phyloP scores from a whole-genome alignment of 2,797 vertebrate species.

The Sternotherus odoratus region DNA sequence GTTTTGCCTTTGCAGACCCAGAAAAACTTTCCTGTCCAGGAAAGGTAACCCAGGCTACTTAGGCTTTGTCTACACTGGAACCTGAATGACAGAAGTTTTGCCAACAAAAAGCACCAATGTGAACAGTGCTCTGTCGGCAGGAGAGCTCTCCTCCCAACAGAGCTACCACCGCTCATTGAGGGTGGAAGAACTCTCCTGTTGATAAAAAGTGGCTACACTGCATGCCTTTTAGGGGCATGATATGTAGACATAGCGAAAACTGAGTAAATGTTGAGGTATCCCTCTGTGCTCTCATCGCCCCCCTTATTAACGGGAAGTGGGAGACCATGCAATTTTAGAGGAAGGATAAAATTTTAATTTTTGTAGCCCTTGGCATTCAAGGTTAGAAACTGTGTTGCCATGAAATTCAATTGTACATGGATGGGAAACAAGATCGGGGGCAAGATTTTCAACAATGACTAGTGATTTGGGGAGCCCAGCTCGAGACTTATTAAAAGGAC shows the following conservation, averaged over 20 bases:
- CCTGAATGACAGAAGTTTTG: too few relatives aligned
- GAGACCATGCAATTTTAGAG: neutral
- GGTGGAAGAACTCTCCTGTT: too few relatives aligned
- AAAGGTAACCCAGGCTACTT: neutral
- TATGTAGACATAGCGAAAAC: neutral
- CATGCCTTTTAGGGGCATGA: too few relatives aligned
- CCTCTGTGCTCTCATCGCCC: neutral
- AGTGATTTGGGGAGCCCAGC: neutral
- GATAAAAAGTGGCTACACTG: too few relatives aligned
- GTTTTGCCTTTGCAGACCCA: neutral
- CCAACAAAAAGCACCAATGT: too few relatives aligned
- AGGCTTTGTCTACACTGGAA: too few relatives aligned
- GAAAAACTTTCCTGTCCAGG: rapidly evolving
- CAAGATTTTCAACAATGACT: neutral
- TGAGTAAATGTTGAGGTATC: neutral
- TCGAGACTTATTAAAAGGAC: neutral
- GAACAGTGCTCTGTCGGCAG: too few relatives aligned
- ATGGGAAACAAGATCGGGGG: neutral
- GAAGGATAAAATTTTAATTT: neutral
- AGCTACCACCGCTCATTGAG: too few relatives aligned
- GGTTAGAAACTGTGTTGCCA: neutral
- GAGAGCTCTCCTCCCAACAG: too few relatives aligned
- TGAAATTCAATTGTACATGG: neutral
- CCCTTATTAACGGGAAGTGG: neutral
- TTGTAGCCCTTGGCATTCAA: neutral